These are phyloP conservation scores for Paraescarpia echinospica DNA, from an alignment of 1,140 invertebrate species.

Conservation along the genomic window DNA sequence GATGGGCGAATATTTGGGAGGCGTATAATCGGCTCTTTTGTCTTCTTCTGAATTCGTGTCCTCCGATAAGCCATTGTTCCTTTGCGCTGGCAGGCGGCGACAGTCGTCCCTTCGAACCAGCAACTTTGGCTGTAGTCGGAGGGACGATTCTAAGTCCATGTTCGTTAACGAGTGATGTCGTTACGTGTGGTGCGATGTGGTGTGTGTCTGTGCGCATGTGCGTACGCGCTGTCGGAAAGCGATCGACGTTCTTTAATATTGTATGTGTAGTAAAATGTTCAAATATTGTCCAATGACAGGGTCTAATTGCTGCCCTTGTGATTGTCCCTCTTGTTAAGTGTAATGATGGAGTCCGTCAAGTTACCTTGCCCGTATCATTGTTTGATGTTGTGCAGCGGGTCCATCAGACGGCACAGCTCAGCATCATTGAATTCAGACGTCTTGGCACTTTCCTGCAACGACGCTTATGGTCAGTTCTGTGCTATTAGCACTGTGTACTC, in stretches of 20 bases:
- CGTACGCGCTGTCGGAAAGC: background rate
- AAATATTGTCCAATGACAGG: background rate
- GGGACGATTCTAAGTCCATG: background rate
- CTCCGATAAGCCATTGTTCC: background rate
- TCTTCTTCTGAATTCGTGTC: background rate
- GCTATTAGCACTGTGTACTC: background rate
- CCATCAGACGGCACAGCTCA: background rate
- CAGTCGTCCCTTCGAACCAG: background rate
- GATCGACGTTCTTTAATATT: too few species aligned
- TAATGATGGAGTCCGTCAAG: background rate
- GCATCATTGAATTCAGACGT: background rate
- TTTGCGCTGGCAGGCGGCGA: background rate
- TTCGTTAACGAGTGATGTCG: background rate
- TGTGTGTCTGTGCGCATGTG: too few species aligned
- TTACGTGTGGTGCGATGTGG: too few species aligned
- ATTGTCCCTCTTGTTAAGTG: background rate
- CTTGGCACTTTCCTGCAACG: background rate
- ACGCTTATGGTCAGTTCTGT: background rate
- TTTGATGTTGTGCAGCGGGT: background rate
- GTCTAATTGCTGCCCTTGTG: too few species aligned
- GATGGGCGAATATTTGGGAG: background rate
- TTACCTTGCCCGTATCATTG: background rate
- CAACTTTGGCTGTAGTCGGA: background rate
- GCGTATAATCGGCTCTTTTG: background rate
- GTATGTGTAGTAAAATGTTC: background rate